A percentile compares a stretch with the other conserved stretches of the same genome.
phyloP scores from a whole-genome alignment of 2,888 invertebrate species.

The Tortrix viridana region DNA sequence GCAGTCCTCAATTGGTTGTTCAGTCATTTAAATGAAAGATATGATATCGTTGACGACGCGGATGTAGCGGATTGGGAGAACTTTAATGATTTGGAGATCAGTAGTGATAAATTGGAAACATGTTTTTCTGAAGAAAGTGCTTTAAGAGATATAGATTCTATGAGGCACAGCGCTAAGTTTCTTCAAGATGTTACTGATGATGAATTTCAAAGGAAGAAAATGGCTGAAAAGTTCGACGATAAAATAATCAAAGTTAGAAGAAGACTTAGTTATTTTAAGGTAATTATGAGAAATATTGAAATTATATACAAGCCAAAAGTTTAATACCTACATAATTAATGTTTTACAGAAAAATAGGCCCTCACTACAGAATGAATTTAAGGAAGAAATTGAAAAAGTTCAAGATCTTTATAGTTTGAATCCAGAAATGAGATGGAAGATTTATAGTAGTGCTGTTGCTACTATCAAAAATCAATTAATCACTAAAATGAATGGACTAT shows the following conservation, averaged over 20 bases:
- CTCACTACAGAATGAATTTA: slow-evolving; percentile 41
- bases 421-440: slow-evolving; percentile 62
- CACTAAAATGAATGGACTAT: slow-evolving; percentile 58
- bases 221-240: slow-evolving; percentile 57
- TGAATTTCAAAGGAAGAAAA: slow-evolving; percentile 44
- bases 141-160: slow-evolving; percentile 64
- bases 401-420: slow-evolving; percentile 55
- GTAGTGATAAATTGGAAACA: slow-evolving; percentile 54
- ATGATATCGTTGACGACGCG: slow-evolving; percentile 40
- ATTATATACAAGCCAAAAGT: background rate
- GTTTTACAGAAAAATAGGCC: slow-evolving; percentile 56
- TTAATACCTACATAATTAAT: background rate
- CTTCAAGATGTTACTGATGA: slow-evolving; percentile 62
- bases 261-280: slow-evolving; percentile 68
- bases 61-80: slow-evolving; percentile 58
- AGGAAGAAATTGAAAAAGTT: slow-evolving; percentile 42
- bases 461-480: slow-evolving; percentile 56
- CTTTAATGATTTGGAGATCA: slow-evolving; percentile 47
- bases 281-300: slow-evolving; percentile 45
- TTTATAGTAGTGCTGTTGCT: slow-evolving; percentile 59
- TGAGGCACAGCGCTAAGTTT: slow-evolving; percentile 65
- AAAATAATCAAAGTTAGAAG: slow-evolving; percentile 58
- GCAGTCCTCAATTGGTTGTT: slow-evolving; percentile 69
- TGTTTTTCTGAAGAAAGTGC: slow-evolving; percentile 73
- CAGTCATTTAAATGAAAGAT: slow-evolving; percentile 48